These are phyloP conservation scores for Eulacestoma nigropectus DNA, from an alignment of 2,113 vertebrate genomes.

Conservation along the genomic window DNA sequence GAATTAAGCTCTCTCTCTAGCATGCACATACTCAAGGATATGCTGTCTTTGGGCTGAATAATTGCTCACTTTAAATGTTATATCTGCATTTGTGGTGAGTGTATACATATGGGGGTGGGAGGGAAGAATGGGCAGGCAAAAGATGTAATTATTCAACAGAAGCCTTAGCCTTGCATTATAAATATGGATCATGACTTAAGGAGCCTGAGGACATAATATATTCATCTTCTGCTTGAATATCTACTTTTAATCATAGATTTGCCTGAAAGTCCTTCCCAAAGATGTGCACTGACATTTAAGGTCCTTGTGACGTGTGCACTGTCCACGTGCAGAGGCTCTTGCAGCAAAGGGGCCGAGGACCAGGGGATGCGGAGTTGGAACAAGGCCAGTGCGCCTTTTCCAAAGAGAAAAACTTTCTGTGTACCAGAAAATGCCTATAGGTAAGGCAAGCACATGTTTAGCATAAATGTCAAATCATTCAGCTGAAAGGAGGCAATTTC, in stretches of 20 bases:
- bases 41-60: constrained; percentile 30
- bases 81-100: not conserved
- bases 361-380: not conserved
- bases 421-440: constrained; percentile 1
- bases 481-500: not conserved
- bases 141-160: constrained; percentile 28
- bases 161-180: constrained; percentile 39
- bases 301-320: not conserved
- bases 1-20: not conserved
- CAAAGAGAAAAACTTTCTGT: not conserved
- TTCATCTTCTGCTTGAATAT: constrained; percentile 54
- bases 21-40: not conserved
- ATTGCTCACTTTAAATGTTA: constrained; percentile 41
- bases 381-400: not conserved
- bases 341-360: not conserved
- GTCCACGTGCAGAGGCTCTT: not conserved
- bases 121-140: not conserved
- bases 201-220: constrained; percentile 10
- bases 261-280: not conserved
- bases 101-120: not conserved
- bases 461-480: constrained; percentile 1
- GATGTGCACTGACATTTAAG: constrained; percentile 32
- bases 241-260: constrained; percentile 12
- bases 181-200: constrained; percentile 65
- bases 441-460: not conserved